phyloP scores from a whole-genome alignment of 2,113 vertebrate species.

The Odontesthes bonariensis region DNA sequence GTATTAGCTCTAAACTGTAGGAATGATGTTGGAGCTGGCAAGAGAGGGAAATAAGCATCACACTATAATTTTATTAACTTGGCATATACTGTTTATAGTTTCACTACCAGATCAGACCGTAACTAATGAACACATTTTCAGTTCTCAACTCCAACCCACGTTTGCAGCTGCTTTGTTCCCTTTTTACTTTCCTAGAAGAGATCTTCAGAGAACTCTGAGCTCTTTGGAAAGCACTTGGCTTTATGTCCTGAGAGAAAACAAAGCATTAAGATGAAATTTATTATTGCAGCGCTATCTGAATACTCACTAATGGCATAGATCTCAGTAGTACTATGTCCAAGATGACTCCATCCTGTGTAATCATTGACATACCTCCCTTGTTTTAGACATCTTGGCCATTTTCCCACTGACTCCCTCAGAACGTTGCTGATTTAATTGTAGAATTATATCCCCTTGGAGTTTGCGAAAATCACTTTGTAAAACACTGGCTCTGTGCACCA shows the following conservation, averaged over 20 bases:
- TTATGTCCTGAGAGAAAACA: conserved; percentile 75
- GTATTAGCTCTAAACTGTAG: conserved; percentile 72
- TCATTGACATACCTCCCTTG: conserved; percentile 75
- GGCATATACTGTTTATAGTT: conserved; percentile 48
- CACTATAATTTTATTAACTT: conserved; percentile 59
- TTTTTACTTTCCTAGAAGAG: conserved; percentile 63
- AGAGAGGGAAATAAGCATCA: conserved; percentile 54
- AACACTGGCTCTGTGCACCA: conserved; percentile 71
- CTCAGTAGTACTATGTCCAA: conserved; percentile 74
- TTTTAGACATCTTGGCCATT: conserved; percentile 65
- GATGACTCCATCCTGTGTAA: conserved; percentile 74
- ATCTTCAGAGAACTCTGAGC: conserved; percentile 56
- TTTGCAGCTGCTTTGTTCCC: conserved; percentile 61
- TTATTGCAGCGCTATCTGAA: conserved; percentile 66
- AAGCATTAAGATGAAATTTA: conserved; percentile 57
- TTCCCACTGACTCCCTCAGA: conserved; percentile 67
- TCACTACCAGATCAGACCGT: conserved; percentile 57
- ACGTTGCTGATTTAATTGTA: conserved; percentile 71
- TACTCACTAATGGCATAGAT: conserved; percentile 65
- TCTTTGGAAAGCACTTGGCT: conserved; percentile 62
- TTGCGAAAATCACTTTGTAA: conserved; percentile 68
- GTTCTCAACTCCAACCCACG: conserved; percentile 59
- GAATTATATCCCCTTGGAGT: conserved; percentile 70
- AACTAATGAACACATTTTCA: conserved; percentile 58
- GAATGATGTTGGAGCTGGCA: conserved; percentile 67